Evolutionary conservation across 2,888 invertebrate species (phyloP), one percentile per base, ranked within the genome.

Genomic region (Perithous albicinctus): DNA sequence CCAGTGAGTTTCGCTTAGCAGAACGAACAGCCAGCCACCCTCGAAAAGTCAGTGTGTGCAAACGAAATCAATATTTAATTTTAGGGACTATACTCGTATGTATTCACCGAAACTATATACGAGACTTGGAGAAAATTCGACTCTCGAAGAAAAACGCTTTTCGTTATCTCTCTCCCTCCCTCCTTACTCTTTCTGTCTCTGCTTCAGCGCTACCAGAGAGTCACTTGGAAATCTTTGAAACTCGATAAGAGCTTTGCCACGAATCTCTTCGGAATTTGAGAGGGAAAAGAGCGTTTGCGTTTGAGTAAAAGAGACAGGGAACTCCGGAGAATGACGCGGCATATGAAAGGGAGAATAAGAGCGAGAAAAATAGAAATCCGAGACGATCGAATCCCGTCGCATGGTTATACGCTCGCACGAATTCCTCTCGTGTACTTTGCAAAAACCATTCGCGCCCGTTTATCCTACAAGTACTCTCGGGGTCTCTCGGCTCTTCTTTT

Each of bases 61-160:
- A 87, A 83, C 84, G 69, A 82, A 85, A 87, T 88, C 88, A 86
- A 88, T 88, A 88, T 88, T 88, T 88, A 88, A 88, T 88, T 88
- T 86, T 77, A 73, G 82, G 82, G 82, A 85, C 82, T 88, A 85
- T 48, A 78, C 32, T 56, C 56, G 29, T 38, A 26, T 20, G 35
- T 66, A 51, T 51, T 51, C 41, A 51, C 12, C 6, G 56, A 32
- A 32, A 29, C 32, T 41, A 26, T 51, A 26, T 51, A 61, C 38
- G 23, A 20, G 51, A 26, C 41, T 61, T 12, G 72, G 15, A 46
- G 56, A 64, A 64, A 63, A 41, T 32, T 26, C 35, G 35, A 69
- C 15, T 10, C 8, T 29, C 15, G 32, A 32, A 18, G 64, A 43
- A 35, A 72, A 81, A 64, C 61, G 67, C 54, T 73, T 74, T 46